A percentile compares a stretch with the other conserved stretches of the same genome.
These are phyloP conservation scores for Antedon mediterranea DNA, from an alignment of 53 echinoderm and acorn worm genomes.

Conservation along the genomic window DNA sequence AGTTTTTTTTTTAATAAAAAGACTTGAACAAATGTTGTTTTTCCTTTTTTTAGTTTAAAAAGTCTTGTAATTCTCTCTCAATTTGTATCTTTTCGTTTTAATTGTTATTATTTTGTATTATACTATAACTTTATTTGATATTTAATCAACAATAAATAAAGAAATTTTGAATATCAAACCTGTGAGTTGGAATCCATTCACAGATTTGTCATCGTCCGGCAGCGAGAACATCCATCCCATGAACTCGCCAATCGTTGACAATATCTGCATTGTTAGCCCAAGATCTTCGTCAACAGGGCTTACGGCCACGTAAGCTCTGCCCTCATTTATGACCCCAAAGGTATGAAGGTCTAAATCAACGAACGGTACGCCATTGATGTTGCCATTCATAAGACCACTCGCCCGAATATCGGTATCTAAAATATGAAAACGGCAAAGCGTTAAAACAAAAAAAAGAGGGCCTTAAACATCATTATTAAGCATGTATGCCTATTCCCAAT, in stretches of 20 bases:
- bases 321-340: constrained; percentile 45
- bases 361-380: constrained; percentile 32
- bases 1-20: too few relatives aligned
- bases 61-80: too few relatives aligned
- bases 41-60: too few relatives aligned
- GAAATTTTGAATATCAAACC: constrained; percentile 28
- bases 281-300: constrained; percentile 46
- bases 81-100: too few relatives aligned
- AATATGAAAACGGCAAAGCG: neutral
- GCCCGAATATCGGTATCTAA: constrained; percentile 11
- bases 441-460: too few relatives aligned
- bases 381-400: constrained; percentile 46
- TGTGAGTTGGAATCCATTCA: constrained; percentile 74
- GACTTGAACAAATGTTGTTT: too few relatives aligned
- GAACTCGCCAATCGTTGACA: constrained; percentile 49
- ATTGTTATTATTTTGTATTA: too few relatives aligned
- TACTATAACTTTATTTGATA: too few relatives aligned
- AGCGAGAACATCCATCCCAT: constrained; percentile 83
- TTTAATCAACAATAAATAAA: too few relatives aligned
- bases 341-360: constrained; percentile 41
- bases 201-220: constrained; percentile 50
- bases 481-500: too few relatives aligned
- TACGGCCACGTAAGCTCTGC: constrained; percentile 62
- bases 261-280: constrained; percentile 42
- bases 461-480: too few relatives aligned